phyloP scores from a whole-genome alignment of 2,797 vertebrate genomes.

The Acanthurus leucopareius region DNA sequence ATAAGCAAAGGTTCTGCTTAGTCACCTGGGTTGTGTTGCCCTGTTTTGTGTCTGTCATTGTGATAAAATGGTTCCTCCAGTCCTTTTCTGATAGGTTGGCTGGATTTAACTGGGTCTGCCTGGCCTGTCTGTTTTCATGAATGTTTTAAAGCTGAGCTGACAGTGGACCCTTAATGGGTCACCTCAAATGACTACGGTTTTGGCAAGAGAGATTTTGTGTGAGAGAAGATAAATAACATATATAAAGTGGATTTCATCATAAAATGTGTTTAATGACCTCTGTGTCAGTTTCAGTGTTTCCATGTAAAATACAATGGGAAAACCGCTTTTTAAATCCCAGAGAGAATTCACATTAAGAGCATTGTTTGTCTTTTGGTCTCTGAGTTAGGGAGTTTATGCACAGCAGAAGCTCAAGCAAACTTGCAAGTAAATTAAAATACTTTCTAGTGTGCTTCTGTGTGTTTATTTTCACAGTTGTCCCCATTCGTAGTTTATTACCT shows the following conservation, averaged over 20 bases:
- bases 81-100: slow-evolving; percentile 21
- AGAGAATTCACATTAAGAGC: not conserved
- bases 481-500: slow-evolving; percentile 17
- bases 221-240: slow-evolving; percentile 10
- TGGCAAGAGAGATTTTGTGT: slow-evolving; percentile 1
- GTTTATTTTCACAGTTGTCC: slow-evolving; percentile 8
- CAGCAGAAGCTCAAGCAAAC: not conserved
- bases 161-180: slow-evolving; percentile 42
- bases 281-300: slow-evolving; percentile 29
- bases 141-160: slow-evolving; percentile 34
- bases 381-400: not conserved
- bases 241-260: slow-evolving; percentile 28
- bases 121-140: not conserved
- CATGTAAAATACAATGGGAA: slow-evolving; percentile 29
- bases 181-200: slow-evolving; percentile 33
- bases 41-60: slow-evolving; percentile 45
- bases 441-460: not conserved
- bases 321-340: not conserved
- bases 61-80: slow-evolving; percentile 45
- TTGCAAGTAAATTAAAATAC: not conserved
- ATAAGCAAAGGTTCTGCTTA: slow-evolving; percentile 49
- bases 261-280: slow-evolving; percentile 38
- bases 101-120: slow-evolving; percentile 23
- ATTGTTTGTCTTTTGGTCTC: not conserved
- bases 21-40: slow-evolving; percentile 61